Base-by-base conservation (phyloP, 2,888 invertebrate species). In the Conops quadrifasciatus region DNA sequence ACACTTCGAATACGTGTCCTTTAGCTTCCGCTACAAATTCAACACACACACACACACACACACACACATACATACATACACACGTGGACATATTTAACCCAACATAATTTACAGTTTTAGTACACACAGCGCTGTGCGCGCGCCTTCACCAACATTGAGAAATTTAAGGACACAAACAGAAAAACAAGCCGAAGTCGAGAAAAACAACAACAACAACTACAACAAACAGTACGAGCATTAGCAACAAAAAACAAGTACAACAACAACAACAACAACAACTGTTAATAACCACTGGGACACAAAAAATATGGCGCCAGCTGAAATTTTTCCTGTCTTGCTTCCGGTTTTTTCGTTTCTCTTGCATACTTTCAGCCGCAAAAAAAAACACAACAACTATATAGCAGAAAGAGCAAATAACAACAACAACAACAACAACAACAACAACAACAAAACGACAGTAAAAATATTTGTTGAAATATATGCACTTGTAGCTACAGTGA, bases 271-370 rank as follows among this genome's bases (percentile, higher is more conserved):
- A 58, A 67, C 67, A 28, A 49, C 49, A 51, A 60, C 68, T 68
- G 67, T 66, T 66, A 66, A 66, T 66, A 66, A 66, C 66, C 66
- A 66, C 53, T 21, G 30, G 56, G 43, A 56, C 66, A 66, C 24
- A 66, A 70, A 63, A 70, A 70, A 70, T 70, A 65, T 70, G 70
- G 70, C 70, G 70, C 70, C 70, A 70, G 70, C 65, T 47, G 65
- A 56, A n/a, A 70, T 64, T 56, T 56, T 64, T 70, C 64, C 69
- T 63, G 69, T 70, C 63, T 63, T 64, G 62, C 56, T 70, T 64
- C 70, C 64, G 64, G 43, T 70, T 58, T n/a, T n/a, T 68, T 28
- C 36, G 16, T 53, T 51, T 36, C 24, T 21, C 49, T 36, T 24
- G 59, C 59, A 69, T 62, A 63, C 62, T 69, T 60, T 58, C 24